These are phyloP conservation scores for Oceanodroma leucorhoa DNA, from an alignment of 2,797 vertebrate genomes.

Conservation along the genomic window DNA sequence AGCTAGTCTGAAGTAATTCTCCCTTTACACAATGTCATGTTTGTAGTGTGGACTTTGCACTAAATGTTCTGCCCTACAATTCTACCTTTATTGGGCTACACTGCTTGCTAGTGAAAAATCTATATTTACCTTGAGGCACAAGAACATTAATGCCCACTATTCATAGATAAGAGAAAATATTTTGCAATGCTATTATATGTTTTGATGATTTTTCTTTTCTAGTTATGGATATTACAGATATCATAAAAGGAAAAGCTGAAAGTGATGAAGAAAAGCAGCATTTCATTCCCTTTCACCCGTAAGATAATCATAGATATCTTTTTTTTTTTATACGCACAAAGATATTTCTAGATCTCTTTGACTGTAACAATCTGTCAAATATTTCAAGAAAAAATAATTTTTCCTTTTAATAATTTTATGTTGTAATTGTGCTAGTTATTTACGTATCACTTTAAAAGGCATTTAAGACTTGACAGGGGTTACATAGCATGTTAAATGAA, in stretches of 20 bases:
- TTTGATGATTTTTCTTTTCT: slow-evolving; percentile 4
- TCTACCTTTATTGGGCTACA: not conserved
- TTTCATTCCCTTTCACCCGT: slow-evolving; percentile 98
- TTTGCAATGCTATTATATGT: not conserved
- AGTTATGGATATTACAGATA: slow-evolving; percentile 99
- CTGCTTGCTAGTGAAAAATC: not conserved
- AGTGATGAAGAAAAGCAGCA: slow-evolving; percentile 96
- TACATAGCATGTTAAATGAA: not conserved
- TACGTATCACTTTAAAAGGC: not conserved
- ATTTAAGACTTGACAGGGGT: not conserved
- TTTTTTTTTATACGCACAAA: not conserved
- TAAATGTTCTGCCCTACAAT: not conserved
- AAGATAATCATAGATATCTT: slow-evolving; percentile 46
- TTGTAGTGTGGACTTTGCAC: not conserved
- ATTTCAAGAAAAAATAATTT: not conserved
- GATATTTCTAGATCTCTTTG: not conserved
- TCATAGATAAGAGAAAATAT: not conserved
- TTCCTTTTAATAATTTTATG: not conserved
- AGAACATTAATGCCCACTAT: not conserved
- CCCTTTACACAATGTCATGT: not conserved
- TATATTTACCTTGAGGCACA: not conserved
- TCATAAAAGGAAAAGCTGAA: slow-evolving; percentile 95
- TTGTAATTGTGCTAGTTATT: not conserved
- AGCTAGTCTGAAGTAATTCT: not conserved
- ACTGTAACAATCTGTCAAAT: not conserved